phyloP scores from a whole-genome alignment of 2,113 vertebrate genomes.

The Cephalopholis sonnerati region DNA sequence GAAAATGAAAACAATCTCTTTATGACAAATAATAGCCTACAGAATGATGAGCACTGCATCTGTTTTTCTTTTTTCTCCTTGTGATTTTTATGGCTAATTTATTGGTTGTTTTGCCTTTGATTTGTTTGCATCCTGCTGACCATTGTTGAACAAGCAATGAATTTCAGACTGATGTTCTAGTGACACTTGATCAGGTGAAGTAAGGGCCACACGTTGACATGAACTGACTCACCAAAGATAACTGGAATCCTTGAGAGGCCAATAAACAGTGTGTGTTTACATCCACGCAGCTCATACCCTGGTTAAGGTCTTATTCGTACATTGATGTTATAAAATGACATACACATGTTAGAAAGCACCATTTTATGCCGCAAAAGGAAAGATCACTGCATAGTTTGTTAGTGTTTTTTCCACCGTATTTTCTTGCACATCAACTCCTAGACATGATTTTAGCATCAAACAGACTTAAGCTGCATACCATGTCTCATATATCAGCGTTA shows the following conservation, averaged over 20 bases:
- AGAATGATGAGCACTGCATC: slow-evolving; percentile 81
- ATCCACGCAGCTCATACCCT: slow-evolving; percentile 60
- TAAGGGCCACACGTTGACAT: slow-evolving; percentile 75
- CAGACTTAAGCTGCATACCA: neutral
- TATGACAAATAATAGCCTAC: slow-evolving; percentile 52
- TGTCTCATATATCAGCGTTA: neutral
- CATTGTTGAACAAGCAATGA: slow-evolving; percentile 76
- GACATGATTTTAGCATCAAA: neutral
- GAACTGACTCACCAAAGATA: slow-evolving; percentile 85
- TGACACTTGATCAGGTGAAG: slow-evolving; percentile 67
- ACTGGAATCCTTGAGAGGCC: slow-evolving; percentile 80
- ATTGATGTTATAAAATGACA: neutral
- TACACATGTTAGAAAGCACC: neutral
- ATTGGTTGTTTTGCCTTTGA: slow-evolving; percentile 37
- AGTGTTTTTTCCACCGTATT: neutral
- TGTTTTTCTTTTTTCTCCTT: slow-evolving; percentile 66
- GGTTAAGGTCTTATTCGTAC: slow-evolving; percentile 26
- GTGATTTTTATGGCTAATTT: slow-evolving; percentile 59
- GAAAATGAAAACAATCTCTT: slow-evolving; percentile 76
- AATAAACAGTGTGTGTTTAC: slow-evolving; percentile 74
- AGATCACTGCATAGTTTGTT: neutral
- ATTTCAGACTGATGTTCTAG: slow-evolving; percentile 76
- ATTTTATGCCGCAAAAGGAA: neutral
- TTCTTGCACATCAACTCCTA: neutral
- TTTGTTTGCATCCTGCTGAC: slow-evolving; percentile 68